Evolutionary conservation across 1,140 invertebrate species (phyloP).

Genomic region (Aphelinus certus): DNA sequence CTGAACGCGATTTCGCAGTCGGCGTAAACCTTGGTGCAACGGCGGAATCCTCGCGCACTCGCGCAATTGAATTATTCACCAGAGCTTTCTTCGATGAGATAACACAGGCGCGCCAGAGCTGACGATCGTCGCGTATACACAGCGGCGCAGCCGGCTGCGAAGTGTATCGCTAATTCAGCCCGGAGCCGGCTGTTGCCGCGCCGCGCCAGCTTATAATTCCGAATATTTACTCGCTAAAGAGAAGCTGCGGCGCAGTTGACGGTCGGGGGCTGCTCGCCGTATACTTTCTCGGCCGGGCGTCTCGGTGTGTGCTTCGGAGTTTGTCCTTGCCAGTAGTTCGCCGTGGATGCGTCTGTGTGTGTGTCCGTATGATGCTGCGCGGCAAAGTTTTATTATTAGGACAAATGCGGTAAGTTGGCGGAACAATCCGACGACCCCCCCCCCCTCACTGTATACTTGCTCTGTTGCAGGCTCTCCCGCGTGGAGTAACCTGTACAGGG

Average conservation of each 20-base stretch:
- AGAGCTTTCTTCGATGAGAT: too few relatives aligned
- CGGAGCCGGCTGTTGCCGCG: not conserved
- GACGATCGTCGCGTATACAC: not conserved
- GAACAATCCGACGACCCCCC: not conserved
- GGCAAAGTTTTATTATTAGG: constrained; percentile 35
- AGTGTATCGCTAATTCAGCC: not conserved
- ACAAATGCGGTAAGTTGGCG: constrained; percentile 30
- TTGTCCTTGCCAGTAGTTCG: too few relatives aligned
- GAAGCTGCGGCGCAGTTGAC: not conserved
- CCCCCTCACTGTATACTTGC: too few relatives aligned
- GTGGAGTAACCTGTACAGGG: too few relatives aligned
- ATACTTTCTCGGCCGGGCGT: not conserved
- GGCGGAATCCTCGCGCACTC: too few relatives aligned
- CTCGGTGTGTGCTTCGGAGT: not conserved
- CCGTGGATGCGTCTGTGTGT: not conserved
- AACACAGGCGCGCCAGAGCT: too few relatives aligned
- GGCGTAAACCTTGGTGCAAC: too few relatives aligned
- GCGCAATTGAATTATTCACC: too few relatives aligned
- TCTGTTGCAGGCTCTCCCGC: too few relatives aligned
- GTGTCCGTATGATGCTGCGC: not conserved
- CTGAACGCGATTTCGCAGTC: too few relatives aligned
- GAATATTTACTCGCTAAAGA: constrained; percentile 1
- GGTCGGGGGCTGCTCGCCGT: not conserved
- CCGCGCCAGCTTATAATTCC: not conserved
- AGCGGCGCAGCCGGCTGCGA: not conserved